These are phyloP conservation scores for Leptopilina syphax DNA, from an alignment of 2,888 invertebrate species.

Conservation along the genomic window DNA sequence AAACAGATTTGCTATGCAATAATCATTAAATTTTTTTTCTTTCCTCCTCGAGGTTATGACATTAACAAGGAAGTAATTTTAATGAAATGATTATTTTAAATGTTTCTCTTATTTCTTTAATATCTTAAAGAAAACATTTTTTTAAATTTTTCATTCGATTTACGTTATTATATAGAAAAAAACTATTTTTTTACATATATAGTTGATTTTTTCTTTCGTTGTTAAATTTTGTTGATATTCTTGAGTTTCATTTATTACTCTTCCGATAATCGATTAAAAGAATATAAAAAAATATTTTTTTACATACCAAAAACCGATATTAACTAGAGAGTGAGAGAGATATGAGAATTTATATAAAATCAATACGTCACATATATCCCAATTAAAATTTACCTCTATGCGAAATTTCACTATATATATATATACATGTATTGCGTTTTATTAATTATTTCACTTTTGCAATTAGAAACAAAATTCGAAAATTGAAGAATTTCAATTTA, in stretches of 20 bases:
- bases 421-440: background rate
- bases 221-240: too few relatives aligned
- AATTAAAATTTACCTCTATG: background rate
- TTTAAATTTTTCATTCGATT: too few relatives aligned
- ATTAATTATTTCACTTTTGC: slow-evolving; percentile 2
- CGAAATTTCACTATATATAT: slow-evolving; percentile 1
- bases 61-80: slow-evolving; percentile 1
- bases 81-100: background rate
- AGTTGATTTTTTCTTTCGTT: too few relatives aligned
- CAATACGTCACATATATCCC: slow-evolving; percentile 6
- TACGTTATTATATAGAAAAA: background rate
- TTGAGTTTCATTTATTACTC: too few relatives aligned
- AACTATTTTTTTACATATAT: too few relatives aligned
- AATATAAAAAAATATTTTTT: background rate
- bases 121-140: too few relatives aligned
- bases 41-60: background rate
- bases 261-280: too few relatives aligned
- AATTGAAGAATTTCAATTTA: too few relatives aligned
- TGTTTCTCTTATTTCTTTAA: background rate
- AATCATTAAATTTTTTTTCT: background rate
- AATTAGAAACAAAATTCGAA: background rate
- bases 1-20: slow-evolving; percentile 12
- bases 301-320: background rate
- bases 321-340: background rate
- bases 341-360: slow-evolving; percentile 23